Evolutionary conservation across 2,888 invertebrate genomes (phyloP), one percentile per base, ranked within the genome.

Genomic region (Tuta absoluta): DNA sequence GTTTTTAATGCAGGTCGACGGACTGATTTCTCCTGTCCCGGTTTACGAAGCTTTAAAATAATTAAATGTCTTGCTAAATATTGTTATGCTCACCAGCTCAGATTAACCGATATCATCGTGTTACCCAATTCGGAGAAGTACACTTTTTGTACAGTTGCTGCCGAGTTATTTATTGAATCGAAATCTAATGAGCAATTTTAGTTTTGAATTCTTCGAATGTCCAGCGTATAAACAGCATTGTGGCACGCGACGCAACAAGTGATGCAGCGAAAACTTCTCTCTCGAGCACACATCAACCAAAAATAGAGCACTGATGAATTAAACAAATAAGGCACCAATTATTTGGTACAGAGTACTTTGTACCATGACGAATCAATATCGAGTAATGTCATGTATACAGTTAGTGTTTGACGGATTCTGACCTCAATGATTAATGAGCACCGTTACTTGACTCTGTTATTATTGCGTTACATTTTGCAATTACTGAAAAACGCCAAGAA

Each of bases 391-490:
- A 77, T 67, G 73, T 76, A 76, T 74, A 81, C 77, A 38, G 77
- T 79, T 77, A 77, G 77, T 78, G 79, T 83, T 81, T 85, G 86
- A 85, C 83, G 81, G 83, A 84, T 81, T 81, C 76, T 85, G 87
- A 87, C 91, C 91, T 80, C 84, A 81, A 89, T 91, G 87, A 89
- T 89, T 89, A 91, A 91, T 82, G 83, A 81, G 77, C 70, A 86
- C 90, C 90, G 91, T 91, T 91, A 91, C 72, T 79, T 79, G 17
- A 85, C 83, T 85, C 82, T 79, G 80, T 84, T 87, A 82, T 83
- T 82, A 83, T 87, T 89, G 87, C 87, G 81, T 86, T 86, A 82
- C 70, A 75, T 85, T 84, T 85, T 84, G 81, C 82, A 87, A 87
- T 78, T 76, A 76, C 56, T 33, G 24, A 33, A 28, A 66, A 72